Evolutionary conservation across 2,113 vertebrate genomes (phyloP).

Genomic region (Nycticorax nycticorax): DNA sequence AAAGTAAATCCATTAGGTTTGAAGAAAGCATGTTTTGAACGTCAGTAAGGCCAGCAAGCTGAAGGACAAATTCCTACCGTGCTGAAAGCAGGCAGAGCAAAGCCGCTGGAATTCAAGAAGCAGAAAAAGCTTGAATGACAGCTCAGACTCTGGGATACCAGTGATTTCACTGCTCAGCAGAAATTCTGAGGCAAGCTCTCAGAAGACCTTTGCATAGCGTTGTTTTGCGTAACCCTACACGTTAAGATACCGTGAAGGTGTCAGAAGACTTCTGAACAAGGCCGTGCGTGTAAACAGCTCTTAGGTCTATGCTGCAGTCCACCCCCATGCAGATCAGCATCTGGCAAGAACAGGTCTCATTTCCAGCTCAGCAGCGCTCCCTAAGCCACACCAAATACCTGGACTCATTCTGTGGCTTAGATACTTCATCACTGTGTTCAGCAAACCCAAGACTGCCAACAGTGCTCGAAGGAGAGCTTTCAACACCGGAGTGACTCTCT

Average conservation of each 20-base stretch:
- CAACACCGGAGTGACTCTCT: background rate
- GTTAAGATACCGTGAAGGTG: background rate
- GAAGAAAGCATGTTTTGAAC: background rate
- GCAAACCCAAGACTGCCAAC: background rate
- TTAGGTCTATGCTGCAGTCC: background rate
- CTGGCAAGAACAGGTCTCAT: background rate
- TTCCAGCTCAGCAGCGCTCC: background rate
- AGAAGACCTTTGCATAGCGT: accelerated
- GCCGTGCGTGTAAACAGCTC: accelerated
- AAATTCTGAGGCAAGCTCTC: background rate
- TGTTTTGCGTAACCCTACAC: background rate
- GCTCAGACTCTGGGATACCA: background rate
- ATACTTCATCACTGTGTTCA: background rate
- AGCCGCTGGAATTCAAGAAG: background rate
- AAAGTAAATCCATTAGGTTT: background rate
- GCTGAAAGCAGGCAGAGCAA: background rate
- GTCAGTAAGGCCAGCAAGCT: background rate
- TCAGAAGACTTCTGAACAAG: background rate
- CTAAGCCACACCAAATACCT: slow-evolving; percentile 69
- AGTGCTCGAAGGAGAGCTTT: background rate
- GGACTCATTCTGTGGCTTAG: slow-evolving; percentile 27
- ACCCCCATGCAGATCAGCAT: slow-evolving; percentile 26
- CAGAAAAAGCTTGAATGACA: background rate
- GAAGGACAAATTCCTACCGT: background rate
- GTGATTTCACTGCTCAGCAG: background rate